phyloP scores from a whole-genome alignment of 2,888 invertebrate genomes.

The Clistopyga incitator region DNA sequence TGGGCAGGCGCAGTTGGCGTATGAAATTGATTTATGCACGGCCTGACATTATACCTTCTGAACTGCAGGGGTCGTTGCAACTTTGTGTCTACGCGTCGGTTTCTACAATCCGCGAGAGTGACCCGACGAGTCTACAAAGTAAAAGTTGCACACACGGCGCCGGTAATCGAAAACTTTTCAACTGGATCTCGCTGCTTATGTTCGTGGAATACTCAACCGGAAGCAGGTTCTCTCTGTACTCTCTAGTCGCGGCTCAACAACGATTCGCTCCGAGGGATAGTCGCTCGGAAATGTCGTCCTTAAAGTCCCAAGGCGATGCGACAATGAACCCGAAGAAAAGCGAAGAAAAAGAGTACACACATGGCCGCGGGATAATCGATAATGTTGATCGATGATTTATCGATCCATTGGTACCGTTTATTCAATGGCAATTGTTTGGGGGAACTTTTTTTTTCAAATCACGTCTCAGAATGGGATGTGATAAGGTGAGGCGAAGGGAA shows the following conservation, averaged over 20 bases:
- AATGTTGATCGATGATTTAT: background rate
- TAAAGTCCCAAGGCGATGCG: background rate
- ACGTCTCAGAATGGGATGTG: background rate
- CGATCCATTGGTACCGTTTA: background rate
- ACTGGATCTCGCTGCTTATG: constrained; percentile 11
- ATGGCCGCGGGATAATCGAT: background rate
- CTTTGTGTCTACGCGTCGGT: background rate
- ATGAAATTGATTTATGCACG: constrained; percentile 31
- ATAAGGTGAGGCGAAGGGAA: background rate
- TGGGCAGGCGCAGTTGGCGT: background rate
- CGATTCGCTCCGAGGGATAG: background rate
- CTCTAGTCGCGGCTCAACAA: constrained; percentile 15
- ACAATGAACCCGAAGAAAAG: background rate
- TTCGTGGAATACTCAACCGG: constrained; percentile 12
- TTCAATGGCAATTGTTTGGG: background rate
- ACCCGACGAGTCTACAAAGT: constrained; percentile 55
- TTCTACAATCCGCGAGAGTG: constrained; percentile 39
- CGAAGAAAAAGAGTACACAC: background rate
- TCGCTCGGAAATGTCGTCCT: background rate
- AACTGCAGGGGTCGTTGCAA: background rate
- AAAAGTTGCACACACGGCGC: constrained; percentile 51
- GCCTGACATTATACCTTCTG: background rate
- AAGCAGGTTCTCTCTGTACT: constrained; percentile 20
- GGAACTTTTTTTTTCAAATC: too few relatives aligned
- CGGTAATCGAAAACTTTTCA: constrained; percentile 9